Evolutionary conservation across 1,140 invertebrate species (phyloP), one percentile per base, ranked within the genome.

Genomic region (Saccostrea echinata): DNA sequence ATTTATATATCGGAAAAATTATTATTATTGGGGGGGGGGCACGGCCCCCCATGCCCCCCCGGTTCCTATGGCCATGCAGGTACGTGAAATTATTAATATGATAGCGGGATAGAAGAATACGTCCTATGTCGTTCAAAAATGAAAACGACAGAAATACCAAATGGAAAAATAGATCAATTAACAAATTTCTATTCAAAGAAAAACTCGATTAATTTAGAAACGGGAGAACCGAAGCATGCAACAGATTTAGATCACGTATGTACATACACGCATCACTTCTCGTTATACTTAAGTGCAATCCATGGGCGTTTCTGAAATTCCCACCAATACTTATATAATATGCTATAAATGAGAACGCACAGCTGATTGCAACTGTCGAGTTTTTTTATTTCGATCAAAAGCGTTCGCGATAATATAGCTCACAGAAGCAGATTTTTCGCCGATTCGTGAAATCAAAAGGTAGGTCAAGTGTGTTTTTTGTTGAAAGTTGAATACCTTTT

Each of bases 381-480:
- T 61, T 18, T 61, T 43, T n/a, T 61, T 21, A 61, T 61, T 61
- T 21, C 55, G n/a, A n/a, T 4, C 6, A 16, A n/a, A 61, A 61
- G n/a, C n/a, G 55, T 61, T 18, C n/a, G 13, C n/a, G 16, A 61
- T 18, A n/a, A n/a, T 21, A 61, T 18, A 61, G 55, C 18, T 61
- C 55, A 18, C n/a, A 18, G 18, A 61, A 61, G 18, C 55, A n/a
- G 55, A 18, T 61, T 55, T 11, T 55, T n/a, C 55, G 21, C 3
- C 18, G 55, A 21, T 1, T 61, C n/a, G 55, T 61, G 18, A 61
- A 43, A 61, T 61, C 55, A 21, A 57, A 57, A 61, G 55, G 55
- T 61, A 61, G 55, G 55, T 61, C 55, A 61, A 61, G 55, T 21
- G 55, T 61, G n/a, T 61, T 61, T 61, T 61, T 16, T 61, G 55